These are phyloP conservation scores for Drosophila bocki DNA, from an alignment of 1,140 invertebrate species.

Conservation along the genomic window DNA sequence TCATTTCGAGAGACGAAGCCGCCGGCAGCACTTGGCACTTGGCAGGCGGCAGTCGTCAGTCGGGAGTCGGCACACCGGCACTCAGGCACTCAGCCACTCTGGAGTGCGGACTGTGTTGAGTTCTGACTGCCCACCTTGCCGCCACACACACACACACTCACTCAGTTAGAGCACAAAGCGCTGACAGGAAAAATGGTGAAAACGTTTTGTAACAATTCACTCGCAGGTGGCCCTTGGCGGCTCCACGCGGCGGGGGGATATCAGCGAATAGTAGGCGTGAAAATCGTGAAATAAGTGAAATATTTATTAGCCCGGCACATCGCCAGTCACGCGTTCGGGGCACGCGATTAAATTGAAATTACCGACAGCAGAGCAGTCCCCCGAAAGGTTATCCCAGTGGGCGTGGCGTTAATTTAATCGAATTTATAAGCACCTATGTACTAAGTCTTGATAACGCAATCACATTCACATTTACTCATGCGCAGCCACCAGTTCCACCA, in stretches of 20 bases:
- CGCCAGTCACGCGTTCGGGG: conserved; percentile 67
- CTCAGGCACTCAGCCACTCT: conserved; percentile 13
- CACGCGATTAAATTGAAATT: conserved; percentile 79
- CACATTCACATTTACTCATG: conserved; percentile 56
- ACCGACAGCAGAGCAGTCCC: neutral
- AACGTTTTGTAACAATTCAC: conserved; percentile 81
- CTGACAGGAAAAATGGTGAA: conserved; percentile 75
- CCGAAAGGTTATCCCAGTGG: conserved; percentile 17
- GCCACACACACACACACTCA: conserved; percentile 21
- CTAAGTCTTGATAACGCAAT: conserved; percentile 51
- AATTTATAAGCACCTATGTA: conserved; percentile 56
- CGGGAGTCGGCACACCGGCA: conserved; percentile 19
- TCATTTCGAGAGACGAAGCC: conserved; percentile 66
- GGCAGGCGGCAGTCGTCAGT: conserved; percentile 12
- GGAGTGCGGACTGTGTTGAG: conserved; percentile 16
- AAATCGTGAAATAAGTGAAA: conserved; percentile 80
- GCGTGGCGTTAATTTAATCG: conserved; percentile 52
- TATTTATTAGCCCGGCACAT: conserved; percentile 78
- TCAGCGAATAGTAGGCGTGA: conserved; percentile 70
- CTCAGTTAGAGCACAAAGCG: conserved; percentile 57
- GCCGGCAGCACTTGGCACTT: conserved; percentile 35
- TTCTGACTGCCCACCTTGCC: conserved; percentile 51
- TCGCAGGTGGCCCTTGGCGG: conserved; percentile 35
- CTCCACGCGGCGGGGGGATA: neutral
- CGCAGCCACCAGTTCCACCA: conserved; percentile 18